Evolutionary conservation across 2,797 vertebrate genomes (phyloP).

Genomic region (Takifugu ocellatus): DNA sequence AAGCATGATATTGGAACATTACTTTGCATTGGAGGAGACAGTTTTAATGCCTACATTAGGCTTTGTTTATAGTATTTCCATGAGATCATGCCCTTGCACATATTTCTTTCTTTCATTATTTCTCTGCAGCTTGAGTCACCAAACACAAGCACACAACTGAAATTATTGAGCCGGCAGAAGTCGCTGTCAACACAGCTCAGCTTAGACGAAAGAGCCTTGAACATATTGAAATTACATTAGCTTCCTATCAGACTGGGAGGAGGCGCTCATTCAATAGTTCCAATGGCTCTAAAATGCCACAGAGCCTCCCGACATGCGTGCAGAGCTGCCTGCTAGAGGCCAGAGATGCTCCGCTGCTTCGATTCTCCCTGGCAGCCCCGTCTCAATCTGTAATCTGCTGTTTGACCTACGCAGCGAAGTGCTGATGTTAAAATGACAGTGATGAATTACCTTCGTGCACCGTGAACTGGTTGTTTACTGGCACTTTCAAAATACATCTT

Average conservation of each 20-base stretch:
- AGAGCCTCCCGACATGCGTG: slow-evolving; percentile 17
- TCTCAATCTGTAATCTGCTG: slow-evolving; percentile 57
- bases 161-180: too few relatives aligned
- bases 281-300: too few relatives aligned
- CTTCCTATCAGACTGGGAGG: too few relatives aligned
- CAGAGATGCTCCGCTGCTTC: slow-evolving; percentile 35
- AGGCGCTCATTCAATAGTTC: too few relatives aligned
- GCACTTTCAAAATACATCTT: slow-evolving; percentile 34
- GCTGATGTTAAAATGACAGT: slow-evolving; percentile 54
- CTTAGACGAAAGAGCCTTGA: too few relatives aligned
- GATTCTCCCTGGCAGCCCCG: slow-evolving; percentile 43
- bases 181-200: too few relatives aligned
- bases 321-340: slow-evolving; percentile 31
- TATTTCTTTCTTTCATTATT: neutral
- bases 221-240: too few relatives aligned
- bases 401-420: slow-evolving; percentile 51
- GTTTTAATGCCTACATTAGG: too few relatives aligned
- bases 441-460: slow-evolving; percentile 52
- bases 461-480: slow-evolving; percentile 45
- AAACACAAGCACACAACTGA: neutral
- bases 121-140: neutral
- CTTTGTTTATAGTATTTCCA: too few relatives aligned
- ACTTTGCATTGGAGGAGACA: too few relatives aligned
- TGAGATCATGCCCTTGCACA: too few relatives aligned
- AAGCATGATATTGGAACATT: too few relatives aligned